Evolutionary conservation across 2,888 invertebrate genomes (phyloP).

Genomic region (Acanthosepion esculentum): DNA sequence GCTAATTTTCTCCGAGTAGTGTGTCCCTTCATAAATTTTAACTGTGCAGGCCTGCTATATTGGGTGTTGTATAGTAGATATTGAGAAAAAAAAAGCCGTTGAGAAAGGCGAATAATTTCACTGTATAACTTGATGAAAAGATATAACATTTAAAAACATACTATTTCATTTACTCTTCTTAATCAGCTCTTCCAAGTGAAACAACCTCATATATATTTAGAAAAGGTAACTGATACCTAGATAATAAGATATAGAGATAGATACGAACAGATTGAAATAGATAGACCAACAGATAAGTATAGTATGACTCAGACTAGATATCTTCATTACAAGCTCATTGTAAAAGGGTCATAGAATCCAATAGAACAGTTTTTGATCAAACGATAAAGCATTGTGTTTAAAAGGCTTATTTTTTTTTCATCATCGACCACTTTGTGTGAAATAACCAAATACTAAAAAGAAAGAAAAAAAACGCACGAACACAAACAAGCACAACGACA

Average conservation of each 20-base stretch:
- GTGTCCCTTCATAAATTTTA: no score
- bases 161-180: background rate
- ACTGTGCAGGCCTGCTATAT: no score
- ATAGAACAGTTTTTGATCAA: background rate
- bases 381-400: background rate
- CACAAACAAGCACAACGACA: no score
- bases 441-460: background rate
- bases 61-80: no score
- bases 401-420: background rate
- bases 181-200: background rate
- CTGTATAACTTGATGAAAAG: background rate
- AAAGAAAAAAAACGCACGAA: no score
- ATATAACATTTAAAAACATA: background rate
- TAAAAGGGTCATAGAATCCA: background rate
- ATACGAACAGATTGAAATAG: background rate
- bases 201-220: background rate
- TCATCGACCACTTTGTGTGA: background rate
- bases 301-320: background rate
- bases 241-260: background rate
- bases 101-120: background rate
- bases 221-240: background rate
- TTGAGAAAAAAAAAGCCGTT: no score
- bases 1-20: no score
- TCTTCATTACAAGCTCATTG: no score
- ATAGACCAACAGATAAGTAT: background rate